Evolutionary conservation across 2,113 vertebrate genomes (phyloP).

Genomic region (Haplochromis vanheusdeni): DNA sequence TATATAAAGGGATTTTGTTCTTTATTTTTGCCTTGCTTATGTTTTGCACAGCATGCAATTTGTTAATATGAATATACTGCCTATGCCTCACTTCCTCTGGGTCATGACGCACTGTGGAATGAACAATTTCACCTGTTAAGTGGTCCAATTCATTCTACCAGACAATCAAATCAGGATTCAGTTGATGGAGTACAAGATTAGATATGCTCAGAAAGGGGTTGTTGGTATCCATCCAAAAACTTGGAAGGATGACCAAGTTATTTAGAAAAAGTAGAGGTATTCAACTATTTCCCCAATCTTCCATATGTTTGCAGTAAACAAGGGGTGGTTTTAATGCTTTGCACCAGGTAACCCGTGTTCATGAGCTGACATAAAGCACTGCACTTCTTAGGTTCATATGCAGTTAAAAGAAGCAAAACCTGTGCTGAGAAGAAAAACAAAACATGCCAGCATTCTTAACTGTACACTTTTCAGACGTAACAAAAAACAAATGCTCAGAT

Average conservation of each 20-base stretch:
- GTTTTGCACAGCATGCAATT: not conserved
- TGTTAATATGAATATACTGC: not conserved
- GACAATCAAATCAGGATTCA: not conserved
- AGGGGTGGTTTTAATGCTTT: not conserved
- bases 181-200: not conserved
- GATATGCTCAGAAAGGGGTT: not conserved
- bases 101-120: not conserved
- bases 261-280: not conserved
- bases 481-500: slow-evolving; percentile 45
- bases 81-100: not conserved
- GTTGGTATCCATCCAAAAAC: not conserved
- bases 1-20: not conserved
- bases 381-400: not conserved
- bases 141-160: not conserved
- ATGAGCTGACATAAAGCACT: not conserved
- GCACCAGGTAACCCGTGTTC: not conserved
- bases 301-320: not conserved
- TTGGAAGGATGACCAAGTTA: not conserved
- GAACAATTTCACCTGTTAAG: not conserved
- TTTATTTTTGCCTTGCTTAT: not conserved
- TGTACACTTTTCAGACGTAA: not conserved
- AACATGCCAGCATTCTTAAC: not conserved
- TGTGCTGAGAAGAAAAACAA: not conserved
- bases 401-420: not conserved
- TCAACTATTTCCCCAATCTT: not conserved